Percentiles rank a stretch among this genome's conserved stretches.
Conservation (phyloP, 1,140 invertebrate species). For the Nasonia longicornis region DNA sequence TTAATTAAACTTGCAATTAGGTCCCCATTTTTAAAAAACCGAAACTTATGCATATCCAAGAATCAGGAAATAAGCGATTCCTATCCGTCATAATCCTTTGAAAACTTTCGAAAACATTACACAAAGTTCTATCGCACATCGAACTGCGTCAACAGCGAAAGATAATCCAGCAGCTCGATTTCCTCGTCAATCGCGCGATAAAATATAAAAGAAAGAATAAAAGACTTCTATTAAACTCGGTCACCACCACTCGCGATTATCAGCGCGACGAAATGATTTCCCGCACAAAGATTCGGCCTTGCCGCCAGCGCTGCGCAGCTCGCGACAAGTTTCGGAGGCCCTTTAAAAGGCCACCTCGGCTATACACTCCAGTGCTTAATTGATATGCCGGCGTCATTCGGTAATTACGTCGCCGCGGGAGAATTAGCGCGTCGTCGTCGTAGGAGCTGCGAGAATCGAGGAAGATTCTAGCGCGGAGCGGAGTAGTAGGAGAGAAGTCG, state of each 20-base stretch:
- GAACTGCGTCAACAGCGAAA: too few species aligned
- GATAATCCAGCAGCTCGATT: not conserved
- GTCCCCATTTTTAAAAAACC: too few species aligned
- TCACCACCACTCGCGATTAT: not conserved
- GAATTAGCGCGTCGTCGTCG: constrained; percentile 15
- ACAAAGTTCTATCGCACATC: too few species aligned
- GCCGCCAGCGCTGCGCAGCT: not conserved
- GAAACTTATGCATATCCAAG: too few species aligned
- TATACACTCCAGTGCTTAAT: not conserved
- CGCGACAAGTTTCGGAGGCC: not conserved
- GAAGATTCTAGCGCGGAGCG: not conserved
- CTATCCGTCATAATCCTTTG: too few species aligned
- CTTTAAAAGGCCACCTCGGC: not conserved
- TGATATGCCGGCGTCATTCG: constrained; percentile 9
- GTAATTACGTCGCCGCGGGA: constrained; percentile 12
- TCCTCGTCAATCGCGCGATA: not conserved
- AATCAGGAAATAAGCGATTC: too few species aligned
- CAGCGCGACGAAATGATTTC: not conserved
- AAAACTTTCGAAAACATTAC: too few species aligned
- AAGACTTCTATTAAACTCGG: constrained; percentile 11
- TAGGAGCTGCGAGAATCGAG: not conserved
- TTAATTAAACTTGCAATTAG: not conserved
- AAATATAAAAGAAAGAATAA: not conserved
- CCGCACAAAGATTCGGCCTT: not conserved
- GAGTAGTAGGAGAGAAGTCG: not conserved